These are phyloP conservation scores for Heliocidaris tuberculata DNA, from an alignment of 35 echinoderm and acorn worm species.

Conservation along the genomic window DNA sequence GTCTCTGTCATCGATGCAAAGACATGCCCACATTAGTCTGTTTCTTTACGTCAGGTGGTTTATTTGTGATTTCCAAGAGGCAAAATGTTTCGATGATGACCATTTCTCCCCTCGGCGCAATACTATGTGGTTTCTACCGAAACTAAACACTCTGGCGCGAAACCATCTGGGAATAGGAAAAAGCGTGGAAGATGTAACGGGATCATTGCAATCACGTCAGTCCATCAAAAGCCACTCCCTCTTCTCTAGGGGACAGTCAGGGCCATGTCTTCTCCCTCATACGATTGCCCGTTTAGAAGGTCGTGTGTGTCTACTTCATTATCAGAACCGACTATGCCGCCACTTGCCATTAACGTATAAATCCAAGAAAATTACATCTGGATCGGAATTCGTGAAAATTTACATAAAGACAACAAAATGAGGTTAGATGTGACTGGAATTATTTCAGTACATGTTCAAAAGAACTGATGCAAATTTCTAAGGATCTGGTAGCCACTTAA, in stretches of 20 bases:
- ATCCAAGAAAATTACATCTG: too few relatives aligned
- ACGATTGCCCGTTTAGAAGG: background rate
- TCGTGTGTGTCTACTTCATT: too few relatives aligned
- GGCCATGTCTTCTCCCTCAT: background rate
- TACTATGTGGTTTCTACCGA: background rate
- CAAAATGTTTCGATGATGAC: background rate
- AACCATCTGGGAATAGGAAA: slow-evolving; percentile 4
- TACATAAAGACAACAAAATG: too few relatives aligned
- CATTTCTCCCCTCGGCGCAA: background rate
- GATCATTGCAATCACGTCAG: background rate
- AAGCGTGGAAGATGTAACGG: background rate
- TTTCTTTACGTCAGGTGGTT: background rate
- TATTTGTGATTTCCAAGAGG: background rate
- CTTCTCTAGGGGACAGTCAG: background rate
- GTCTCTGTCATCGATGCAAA: background rate
- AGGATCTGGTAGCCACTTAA: too few relatives aligned
- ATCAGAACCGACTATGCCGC: too few relatives aligned
- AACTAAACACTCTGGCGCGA: background rate
- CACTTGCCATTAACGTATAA: too few relatives aligned
- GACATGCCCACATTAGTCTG: background rate
- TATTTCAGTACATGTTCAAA: too few relatives aligned
- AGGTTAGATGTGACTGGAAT: too few relatives aligned
- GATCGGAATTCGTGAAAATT: too few relatives aligned
- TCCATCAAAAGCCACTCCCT: background rate
- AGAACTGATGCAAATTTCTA: too few relatives aligned